phyloP scores from a whole-genome alignment of 1,140 invertebrate genomes.

The Macrobrachium nipponense region DNA sequence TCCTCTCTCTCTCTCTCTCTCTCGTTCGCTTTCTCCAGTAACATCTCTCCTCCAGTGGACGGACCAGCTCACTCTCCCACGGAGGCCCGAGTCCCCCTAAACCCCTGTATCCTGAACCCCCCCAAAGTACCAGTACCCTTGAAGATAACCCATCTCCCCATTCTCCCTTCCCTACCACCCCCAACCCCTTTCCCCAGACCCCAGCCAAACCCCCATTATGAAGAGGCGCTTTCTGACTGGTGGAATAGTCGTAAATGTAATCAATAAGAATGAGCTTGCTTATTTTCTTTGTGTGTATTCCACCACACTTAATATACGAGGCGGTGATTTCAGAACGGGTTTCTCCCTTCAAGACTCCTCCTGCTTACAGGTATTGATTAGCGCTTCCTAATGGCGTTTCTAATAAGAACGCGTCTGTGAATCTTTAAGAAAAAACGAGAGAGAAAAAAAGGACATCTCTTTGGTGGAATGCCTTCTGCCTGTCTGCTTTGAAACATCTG shows the following conservation, averaged over 20 bases:
- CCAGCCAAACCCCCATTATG: constrained; percentile 14
- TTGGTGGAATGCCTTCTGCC: no score
- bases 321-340: constrained; percentile 17
- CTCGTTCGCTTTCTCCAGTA: constrained; percentile 7
- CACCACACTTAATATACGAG: constrained; percentile 11
- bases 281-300: constrained; percentile 49
- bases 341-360: not conserved
- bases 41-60: not conserved
- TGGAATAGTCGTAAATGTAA: constrained; percentile 44
- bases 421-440: no score
- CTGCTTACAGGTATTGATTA: no score
- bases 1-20: not conserved
- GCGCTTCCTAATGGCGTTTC: no score
- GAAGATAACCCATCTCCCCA: not conserved
- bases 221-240: constrained; percentile 35
- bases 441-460: no score
- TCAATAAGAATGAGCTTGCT: constrained; percentile 36
- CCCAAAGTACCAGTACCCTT: not conserved
- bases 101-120: no score
- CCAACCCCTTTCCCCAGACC: not conserved
- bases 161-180: not conserved
- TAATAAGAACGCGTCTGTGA: no score
- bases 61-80: not conserved
- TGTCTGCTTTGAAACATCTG: no score
- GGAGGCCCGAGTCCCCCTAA: not conserved